These are phyloP conservation scores for Pardosa pseudoannulata DNA, from an alignment of 2,888 invertebrate genomes.

Conservation along the genomic window DNA sequence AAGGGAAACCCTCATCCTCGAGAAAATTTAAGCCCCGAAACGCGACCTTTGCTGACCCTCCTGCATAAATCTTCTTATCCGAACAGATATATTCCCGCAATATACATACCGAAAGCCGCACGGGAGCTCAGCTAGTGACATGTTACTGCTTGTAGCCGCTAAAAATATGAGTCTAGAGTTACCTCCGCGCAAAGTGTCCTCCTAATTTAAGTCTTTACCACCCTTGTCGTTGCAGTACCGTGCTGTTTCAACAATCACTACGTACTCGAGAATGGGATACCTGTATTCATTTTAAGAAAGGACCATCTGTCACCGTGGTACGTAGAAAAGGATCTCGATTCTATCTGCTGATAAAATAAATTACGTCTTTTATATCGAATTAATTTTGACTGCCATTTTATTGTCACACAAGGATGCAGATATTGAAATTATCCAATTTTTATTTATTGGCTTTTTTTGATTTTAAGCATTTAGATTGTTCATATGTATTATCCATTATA, in stretches of 20 bases:
- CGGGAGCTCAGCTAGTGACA: constrained; percentile 58
- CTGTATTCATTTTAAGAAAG: constrained; percentile 18
- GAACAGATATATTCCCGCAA: constrained; percentile 29
- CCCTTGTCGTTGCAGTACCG: not conserved
- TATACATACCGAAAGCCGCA: constrained; percentile 29
- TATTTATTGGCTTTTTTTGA: too few relatives aligned
- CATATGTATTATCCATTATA: too few relatives aligned
- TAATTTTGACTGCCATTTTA: too few relatives aligned
- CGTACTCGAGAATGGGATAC: constrained; percentile 23
- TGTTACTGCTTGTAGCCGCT: constrained; percentile 57
- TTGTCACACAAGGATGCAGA: too few relatives aligned
- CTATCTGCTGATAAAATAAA: too few relatives aligned
- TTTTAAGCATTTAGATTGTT: too few relatives aligned
- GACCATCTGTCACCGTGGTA: constrained; percentile 41
- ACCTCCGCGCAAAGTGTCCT: constrained; percentile 17
- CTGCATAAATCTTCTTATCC: constrained; percentile 54
- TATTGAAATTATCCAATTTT: too few relatives aligned
- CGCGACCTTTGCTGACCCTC: constrained; percentile 26
- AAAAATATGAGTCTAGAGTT: constrained; percentile 61
- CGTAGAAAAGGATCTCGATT: too few relatives aligned
- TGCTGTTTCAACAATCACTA: constrained; percentile 17
- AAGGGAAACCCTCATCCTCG: not conserved
- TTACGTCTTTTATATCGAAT: too few relatives aligned
- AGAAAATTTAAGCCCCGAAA: constrained; percentile 27
- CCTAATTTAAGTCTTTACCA: constrained; percentile 21